Base-by-base conservation (phyloP, 2,888 invertebrate species). In the Mythimna albipuncta region DNA sequence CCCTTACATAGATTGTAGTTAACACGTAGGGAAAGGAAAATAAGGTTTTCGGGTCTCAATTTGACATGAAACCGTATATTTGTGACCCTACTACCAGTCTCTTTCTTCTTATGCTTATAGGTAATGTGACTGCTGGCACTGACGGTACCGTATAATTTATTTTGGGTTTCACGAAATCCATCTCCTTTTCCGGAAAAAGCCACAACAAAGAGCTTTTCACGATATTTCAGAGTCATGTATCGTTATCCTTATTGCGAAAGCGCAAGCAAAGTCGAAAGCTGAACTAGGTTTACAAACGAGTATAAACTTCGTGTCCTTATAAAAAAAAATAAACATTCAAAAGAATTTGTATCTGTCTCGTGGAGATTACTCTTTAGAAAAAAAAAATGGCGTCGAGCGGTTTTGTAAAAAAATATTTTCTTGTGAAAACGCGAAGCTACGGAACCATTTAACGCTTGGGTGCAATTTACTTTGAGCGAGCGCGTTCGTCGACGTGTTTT, bases 1-100 rank as follows among this genome's bases (percentile, higher is more conserved):
- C 82, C 79, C 81, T 86, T 77, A 85, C 84, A 76, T 82, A 81
- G 69, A 69, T 75, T 77, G 79, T 81, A 85, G 81, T 86, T 84
- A 86, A 81, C 82, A 86, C 77, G 75, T 80, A 72, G 57, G 63
- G 64, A 59, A 68, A 61, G 72, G 64, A 70, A 81, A 77, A 83
- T 83, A 79, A 72, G 73, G 77, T 73, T 75, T 81, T 69, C 64
- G 52, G 74, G 54, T 64, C 68, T 61, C 72, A 69, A 69, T 80
- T 70, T 71, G 64, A 75, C 66, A 74, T 73, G 69, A 73, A 64
- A 72, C 67, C 55, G 58, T 79, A 77, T 78, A 77, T 72, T 83
- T 63, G 59, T 64, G 63, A 59, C 69, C 63, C 35, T 58, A 77
- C 61, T 64, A 64, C 44, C 52, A 58, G 58, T 52, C 52, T 76